Evolutionary conservation across 2,113 vertebrate genomes (phyloP).

Genomic region (Sclerurus mexicanus): DNA sequence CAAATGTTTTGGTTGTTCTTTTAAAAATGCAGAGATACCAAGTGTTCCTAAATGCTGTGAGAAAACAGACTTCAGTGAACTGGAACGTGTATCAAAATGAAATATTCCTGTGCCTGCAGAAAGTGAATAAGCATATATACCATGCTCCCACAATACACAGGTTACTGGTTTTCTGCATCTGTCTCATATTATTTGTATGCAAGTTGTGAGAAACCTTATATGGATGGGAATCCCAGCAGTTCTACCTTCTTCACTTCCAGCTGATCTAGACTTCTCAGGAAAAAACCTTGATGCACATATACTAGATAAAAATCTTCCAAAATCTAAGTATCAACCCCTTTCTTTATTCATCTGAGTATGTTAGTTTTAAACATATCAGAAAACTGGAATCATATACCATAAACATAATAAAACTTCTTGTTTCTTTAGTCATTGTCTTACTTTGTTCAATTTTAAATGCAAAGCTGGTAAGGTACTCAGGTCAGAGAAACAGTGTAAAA

Average conservation of each 20-base stretch:
- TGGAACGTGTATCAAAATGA: not conserved
- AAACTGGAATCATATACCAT: not conserved
- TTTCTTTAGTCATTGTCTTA: not conserved
- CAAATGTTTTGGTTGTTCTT: not conserved
- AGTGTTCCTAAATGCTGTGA: not conserved
- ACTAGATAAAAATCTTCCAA: not conserved
- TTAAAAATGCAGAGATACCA: not conserved
- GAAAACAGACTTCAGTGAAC: not conserved
- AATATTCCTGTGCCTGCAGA: not conserved
- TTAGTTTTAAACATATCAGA: not conserved
- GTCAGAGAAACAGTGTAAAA: not conserved
- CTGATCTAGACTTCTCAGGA: not conserved
- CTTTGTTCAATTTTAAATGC: not conserved
- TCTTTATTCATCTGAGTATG: not conserved
- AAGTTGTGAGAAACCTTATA: not conserved
- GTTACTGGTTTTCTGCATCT: not conserved
- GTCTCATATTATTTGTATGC: not conserved
- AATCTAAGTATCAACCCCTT: not conserved
- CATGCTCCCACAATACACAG: not conserved
- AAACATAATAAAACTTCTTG: not conserved
- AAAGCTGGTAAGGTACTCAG: not conserved
- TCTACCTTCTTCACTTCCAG: not conserved
- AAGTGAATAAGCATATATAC: not conserved
- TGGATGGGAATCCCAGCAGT: not conserved
- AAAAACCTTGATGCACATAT: not conserved